Evolutionary conservation across 2,113 vertebrate genomes (phyloP).

Genomic region (Lathamus discolor): DNA sequence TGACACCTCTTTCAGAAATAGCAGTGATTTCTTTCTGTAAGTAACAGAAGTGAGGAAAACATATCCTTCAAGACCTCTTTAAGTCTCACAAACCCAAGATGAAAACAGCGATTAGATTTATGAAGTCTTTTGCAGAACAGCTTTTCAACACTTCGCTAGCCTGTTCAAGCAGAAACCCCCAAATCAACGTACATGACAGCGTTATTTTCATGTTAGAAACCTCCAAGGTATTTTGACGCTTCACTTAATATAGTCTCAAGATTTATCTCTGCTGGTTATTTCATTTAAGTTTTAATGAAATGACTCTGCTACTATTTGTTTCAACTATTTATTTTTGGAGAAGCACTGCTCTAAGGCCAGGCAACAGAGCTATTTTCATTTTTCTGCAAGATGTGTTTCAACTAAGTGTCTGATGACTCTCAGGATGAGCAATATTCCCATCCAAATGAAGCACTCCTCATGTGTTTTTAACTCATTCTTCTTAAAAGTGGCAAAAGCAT

Average conservation of each 20-base stretch:
- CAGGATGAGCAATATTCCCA: conserved; percentile 1
- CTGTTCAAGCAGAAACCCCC: conserved; percentile 32
- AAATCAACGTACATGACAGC: neutral
- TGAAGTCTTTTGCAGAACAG: neutral
- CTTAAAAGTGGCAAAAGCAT: neutral
- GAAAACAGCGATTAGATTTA: conserved; percentile 40
- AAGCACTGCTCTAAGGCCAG: neutral
- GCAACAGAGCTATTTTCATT: neutral
- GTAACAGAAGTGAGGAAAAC: neutral
- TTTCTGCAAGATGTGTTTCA: conserved; percentile 29
- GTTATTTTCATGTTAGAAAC: neutral
- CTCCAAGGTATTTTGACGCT: neutral
- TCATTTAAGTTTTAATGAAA: conserved; percentile 32
- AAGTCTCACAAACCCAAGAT: neutral
- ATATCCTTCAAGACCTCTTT: neutral
- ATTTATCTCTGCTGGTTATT: conserved; percentile 19
- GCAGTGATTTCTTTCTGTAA: neutral
- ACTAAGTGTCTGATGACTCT: neutral
- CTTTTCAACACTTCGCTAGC: neutral
- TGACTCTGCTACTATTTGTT: neutral
- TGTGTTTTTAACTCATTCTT: neutral
- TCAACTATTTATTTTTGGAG: neutral
- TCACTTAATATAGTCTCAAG: neutral
- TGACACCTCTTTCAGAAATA: conserved; percentile 18
- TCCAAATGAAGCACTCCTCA: neutral